phyloP scores from a whole-genome alignment of 2,797 vertebrate species.

The Coregonus suidteri region DNA sequence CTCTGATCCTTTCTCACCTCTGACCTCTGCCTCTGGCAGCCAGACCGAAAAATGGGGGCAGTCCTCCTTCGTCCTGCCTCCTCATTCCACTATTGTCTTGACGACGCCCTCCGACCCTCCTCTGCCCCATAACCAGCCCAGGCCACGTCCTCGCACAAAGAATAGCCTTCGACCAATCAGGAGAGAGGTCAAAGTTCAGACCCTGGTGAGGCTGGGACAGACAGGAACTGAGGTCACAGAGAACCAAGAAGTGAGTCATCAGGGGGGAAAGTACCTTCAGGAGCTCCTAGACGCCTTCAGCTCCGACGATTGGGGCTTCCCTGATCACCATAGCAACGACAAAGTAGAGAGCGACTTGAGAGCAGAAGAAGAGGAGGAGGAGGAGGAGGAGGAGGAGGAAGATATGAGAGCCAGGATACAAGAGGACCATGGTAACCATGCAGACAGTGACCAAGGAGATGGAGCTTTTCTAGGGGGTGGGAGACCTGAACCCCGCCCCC shows the following conservation, averaged over 20 bases:
- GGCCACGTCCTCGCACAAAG: constrained; percentile 88
- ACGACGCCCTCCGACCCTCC: constrained; percentile 1
- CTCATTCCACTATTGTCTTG: constrained; percentile 2
- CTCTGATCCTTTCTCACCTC: constrained; percentile 26
- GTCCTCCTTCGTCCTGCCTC: not conserved
- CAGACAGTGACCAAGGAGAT: constrained; percentile 32
- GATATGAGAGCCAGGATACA: constrained; percentile 82
- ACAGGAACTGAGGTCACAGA: not conserved
- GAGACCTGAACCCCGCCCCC: constrained; percentile 84
- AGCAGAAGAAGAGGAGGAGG: constrained; percentile 66
- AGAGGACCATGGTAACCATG: constrained; percentile 37
- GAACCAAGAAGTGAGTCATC: constrained; percentile 24
- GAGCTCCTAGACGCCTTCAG: constrained; percentile 78
- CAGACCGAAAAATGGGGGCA: constrained; percentile 48
- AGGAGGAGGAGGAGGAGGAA: constrained; percentile 67
- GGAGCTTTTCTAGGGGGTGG: constrained; percentile 41
- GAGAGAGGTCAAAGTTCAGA: constrained; percentile 78
- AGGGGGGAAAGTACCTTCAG: constrained; percentile 70
- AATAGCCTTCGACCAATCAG: constrained; percentile 69
- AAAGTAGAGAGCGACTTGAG: constrained; percentile 60
- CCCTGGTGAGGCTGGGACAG: constrained; percentile 72
- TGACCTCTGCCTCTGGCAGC: constrained; percentile 24
- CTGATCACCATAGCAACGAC: constrained; percentile 40
- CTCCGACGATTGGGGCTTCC: constrained; percentile 64
- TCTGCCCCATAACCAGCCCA: constrained; percentile 66